Conservation (phyloP, 2,113 vertebrate genomes). For the Ictalurus furcatus region DNA sequence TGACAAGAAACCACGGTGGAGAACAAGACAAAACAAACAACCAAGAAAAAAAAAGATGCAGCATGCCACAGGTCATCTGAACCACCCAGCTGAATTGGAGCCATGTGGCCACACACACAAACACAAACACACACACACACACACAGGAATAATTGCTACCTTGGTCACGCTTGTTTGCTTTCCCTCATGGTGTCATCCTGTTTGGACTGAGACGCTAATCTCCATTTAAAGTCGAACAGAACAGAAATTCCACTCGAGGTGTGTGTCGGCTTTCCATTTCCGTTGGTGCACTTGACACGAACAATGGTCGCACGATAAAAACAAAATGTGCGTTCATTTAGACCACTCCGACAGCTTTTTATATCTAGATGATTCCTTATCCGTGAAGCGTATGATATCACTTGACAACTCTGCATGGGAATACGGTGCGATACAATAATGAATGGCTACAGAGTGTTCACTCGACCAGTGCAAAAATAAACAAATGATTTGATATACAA, state of each 20-base stretch:
- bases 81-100: background rate
- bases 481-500: background rate
- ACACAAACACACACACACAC: background rate
- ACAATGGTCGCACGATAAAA: background rate
- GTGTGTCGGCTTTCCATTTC: background rate
- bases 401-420: constrained; percentile 20
- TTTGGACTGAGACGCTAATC: background rate
- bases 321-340: constrained; percentile 9
- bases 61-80: background rate
- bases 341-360: constrained; percentile 16
- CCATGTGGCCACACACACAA: background rate
- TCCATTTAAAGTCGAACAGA: constrained; percentile 11
- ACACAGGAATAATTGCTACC: constrained; percentile 3
- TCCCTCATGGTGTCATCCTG: background rate
- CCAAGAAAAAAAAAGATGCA: background rate
- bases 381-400: constrained; percentile 25
- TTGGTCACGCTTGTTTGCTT: background rate
- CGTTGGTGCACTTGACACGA: constrained; percentile 20
- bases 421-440: constrained; percentile 13
- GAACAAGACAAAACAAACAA: constrained; percentile 6
- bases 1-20: constrained; percentile 5
- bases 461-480: background rate
- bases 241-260: constrained; percentile 16
- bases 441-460: background rate
- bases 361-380: constrained; percentile 26